Evolutionary conservation across 2,113 vertebrate species (phyloP), one percentile per base, ranked within the genome.

Genomic region (Podarcis muralis): DNA sequence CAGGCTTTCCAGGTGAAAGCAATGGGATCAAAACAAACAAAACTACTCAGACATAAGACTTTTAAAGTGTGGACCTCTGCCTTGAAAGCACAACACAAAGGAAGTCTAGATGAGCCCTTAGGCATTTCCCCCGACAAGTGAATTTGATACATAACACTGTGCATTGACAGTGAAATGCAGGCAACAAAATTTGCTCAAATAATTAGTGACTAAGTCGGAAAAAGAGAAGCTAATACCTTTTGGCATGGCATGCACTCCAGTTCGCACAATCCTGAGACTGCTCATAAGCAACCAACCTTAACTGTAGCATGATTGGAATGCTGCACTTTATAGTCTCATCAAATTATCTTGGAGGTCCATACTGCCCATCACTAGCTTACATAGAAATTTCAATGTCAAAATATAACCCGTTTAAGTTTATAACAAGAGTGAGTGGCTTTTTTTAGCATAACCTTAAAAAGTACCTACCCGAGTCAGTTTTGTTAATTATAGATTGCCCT

Each of bases 401-500:
- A 88, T 57, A 80, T 48, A 62, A 65, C 27, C 20, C 23, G 18
- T 74, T 81, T 62, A 35, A 88, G 13, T 71, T 13, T 65, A 69
- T 12, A 87, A 43, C 35, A 82, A 48, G 2, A 16, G 30, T 72
- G 57, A 85, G 76, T 16, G 74, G 48, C 3, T 90, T 59, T 81
- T 93, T 92, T 90, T 48, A 94, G 95, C 92, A 95, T 92, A 88
- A 92, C 80, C 94, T 93, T 94, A 96, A 93, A 82, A 94, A 95
- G 89, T 96, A 97, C 96, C 97, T 97, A 97, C 97, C 97, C 97
- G 97, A 92, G 94, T 97, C 96, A 95, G 95, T 93, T 96, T 96
- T 91, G 89, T 91, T 96, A 97, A 97, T 91, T 90, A 96, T 91
- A 95, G 97, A 97, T 97, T 97, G 98, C 87, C 96, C 96, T 93